Percentiles rank a stretch among this genome's conserved stretches.
Conservation (phyloP, 2,797 vertebrate genomes). For the Poeciliopsis gracilis region DNA sequence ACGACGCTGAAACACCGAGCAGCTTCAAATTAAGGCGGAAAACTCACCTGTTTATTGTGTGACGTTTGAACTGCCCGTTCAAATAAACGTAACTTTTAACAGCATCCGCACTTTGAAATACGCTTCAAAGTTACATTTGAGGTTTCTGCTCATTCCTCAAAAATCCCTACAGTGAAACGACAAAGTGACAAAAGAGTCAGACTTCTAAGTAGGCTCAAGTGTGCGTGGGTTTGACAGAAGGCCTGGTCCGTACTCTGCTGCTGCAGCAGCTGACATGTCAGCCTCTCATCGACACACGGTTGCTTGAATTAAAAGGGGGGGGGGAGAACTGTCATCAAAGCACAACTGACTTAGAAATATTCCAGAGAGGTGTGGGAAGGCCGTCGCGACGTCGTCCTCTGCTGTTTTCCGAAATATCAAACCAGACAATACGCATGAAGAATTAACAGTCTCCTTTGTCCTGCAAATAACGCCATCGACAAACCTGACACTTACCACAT, state of each 20-base stretch:
- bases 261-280: constrained; percentile 34
- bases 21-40: background rate
- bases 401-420: constrained; percentile 63
- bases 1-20: background rate
- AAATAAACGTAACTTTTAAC: background rate
- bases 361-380: constrained; percentile 33
- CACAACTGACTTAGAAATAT: constrained; percentile 44
- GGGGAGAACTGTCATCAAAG: constrained; percentile 31
- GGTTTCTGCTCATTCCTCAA: background rate
- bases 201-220: constrained; percentile 33
- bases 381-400: constrained; percentile 30
- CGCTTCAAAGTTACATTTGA: constrained; percentile 2
- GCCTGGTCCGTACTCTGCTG: constrained; percentile 31
- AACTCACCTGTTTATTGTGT: background rate
- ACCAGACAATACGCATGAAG: constrained; percentile 59
- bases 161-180: constrained; percentile 27
- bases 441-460: constrained; percentile 59
- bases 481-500: constrained; percentile 69
- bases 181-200: constrained; percentile 28
- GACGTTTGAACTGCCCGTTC: background rate
- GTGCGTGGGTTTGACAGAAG: constrained; percentile 36
- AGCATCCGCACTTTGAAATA: background rate
- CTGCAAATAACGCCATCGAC: constrained; percentile 70
- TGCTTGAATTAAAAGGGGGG: constrained; percentile 63
- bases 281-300: constrained; percentile 42